phyloP scores from a whole-genome alignment of 2,113 vertebrate species.

The Ceyx margarethae region DNA sequence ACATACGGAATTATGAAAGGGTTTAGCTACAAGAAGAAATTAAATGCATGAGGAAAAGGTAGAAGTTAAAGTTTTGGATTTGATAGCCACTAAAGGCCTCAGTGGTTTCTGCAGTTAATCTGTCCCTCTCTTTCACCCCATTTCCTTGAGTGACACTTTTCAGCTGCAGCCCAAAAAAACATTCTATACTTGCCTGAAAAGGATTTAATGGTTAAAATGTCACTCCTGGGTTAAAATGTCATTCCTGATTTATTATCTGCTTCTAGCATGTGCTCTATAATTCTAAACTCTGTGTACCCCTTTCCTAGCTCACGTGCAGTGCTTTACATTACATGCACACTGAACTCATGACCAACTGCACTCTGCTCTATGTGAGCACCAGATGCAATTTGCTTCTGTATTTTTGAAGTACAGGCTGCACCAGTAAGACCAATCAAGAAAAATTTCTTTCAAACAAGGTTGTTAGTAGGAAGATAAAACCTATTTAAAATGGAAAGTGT shows the following conservation, averaged over 20 bases:
- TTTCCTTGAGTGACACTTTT: neutral
- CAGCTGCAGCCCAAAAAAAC: constrained; percentile 31
- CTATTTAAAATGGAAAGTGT: neutral
- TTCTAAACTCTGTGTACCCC: neutral
- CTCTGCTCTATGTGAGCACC: neutral
- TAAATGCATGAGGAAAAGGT: neutral
- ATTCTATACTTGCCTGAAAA: neutral
- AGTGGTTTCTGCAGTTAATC: neutral
- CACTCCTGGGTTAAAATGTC: constrained; percentile 41
- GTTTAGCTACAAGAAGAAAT: constrained; percentile 5
- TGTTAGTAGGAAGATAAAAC: neutral
- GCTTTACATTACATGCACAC: neutral
- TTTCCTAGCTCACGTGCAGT: neutral
- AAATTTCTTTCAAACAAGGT: neutral
- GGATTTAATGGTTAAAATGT: constrained; percentile 44
- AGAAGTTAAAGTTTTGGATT: constrained; percentile 11
- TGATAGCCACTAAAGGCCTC: neutral
- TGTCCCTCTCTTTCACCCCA: neutral
- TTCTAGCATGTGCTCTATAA: constrained; percentile 11
- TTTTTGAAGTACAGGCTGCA: neutral
- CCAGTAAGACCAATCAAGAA: neutral
- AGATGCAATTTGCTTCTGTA: neutral
- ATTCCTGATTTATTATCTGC: constrained; percentile 50
- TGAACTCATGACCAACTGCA: neutral
- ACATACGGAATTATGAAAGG: neutral